Base-by-base conservation (phyloP, 2,888 invertebrate genomes). In the Ophion ellenae region DNA sequence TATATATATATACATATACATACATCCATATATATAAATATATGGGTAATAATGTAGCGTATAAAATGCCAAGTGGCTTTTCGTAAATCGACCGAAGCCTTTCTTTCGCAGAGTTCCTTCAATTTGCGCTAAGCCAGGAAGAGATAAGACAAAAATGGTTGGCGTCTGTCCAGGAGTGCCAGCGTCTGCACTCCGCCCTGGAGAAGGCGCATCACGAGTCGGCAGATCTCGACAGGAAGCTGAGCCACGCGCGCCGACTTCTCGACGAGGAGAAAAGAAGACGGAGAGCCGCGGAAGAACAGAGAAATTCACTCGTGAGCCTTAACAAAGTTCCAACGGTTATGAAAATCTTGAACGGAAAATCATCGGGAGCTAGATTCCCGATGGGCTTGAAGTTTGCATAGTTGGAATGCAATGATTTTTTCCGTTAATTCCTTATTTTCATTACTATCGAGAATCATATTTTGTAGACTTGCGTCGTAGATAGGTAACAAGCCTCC, bases 181-280 rank as follows among this genome's bases (percentile, higher is more conserved):
- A 95, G 64, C 95, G 97, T 0, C 95, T 98, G 28, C 97, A 97
- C 90, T 94, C 95, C 0, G 96, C 96, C 89, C 93, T 98, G 40
- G 96, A 97, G 86, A 96, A 96, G 75, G 96, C 97, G 4, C 96
- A 97, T 59, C 95, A 96, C 28, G 97, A 97, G 70, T 96, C 97
- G 83, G 95, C 96, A 6, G 96, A 97, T 90, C 95, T 97, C 90
- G 97, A 98, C 90, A 96, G 96, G 4, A 97, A 98, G 92, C 95
- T 98, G 86, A 96, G 96, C 89, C 97, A 97, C 93, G 97, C 97
- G 0, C 95, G 98, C 80, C 96, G 96, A 89, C 95, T 98, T 63
- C 94, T 98, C 0, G 98, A 98, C 90, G 96, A 96, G 85, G 98
- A 98, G 91, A 97, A 97, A 89, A 96, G 96, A 86, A 96, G 96